Conservation (phyloP, 2,888 invertebrate species). For the Drosophila dives region DNA sequence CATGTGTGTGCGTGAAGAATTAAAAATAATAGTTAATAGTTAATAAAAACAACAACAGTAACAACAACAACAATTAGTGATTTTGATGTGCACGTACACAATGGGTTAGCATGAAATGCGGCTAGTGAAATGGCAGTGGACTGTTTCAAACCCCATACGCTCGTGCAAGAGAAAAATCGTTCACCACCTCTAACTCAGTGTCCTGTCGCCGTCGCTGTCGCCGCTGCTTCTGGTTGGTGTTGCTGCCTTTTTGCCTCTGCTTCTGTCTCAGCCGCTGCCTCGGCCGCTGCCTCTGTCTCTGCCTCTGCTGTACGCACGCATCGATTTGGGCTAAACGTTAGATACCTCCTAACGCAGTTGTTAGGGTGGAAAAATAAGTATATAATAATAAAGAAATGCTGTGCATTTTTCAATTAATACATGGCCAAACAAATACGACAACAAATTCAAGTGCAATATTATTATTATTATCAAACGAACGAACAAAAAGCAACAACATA, state of each 20-base stretch:
- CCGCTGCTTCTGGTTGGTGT: slow-evolving; percentile 54
- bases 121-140: slow-evolving; percentile 46
- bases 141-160: slow-evolving; percentile 52
- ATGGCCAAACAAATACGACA: slow-evolving; percentile 49
- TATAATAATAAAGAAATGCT: slow-evolving; percentile 69
- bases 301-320: slow-evolving; percentile 64
- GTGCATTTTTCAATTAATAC: slow-evolving; percentile 56
- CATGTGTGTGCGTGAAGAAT: slow-evolving; percentile 53
- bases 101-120: slow-evolving; percentile 51
- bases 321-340: slow-evolving; percentile 80
- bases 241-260: slow-evolving; percentile 41
- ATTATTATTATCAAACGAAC: slow-evolving; percentile 50
- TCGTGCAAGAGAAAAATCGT: slow-evolving; percentile 69
- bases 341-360: slow-evolving; percentile 78
- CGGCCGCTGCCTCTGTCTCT: slow-evolving; percentile 50
- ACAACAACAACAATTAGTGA: slow-evolving; percentile 37
- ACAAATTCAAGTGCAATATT: slow-evolving; percentile 60
- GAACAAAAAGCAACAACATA: slow-evolving; percentile 31
- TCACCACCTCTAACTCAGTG: slow-evolving; percentile 64
- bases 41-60: slow-evolving; percentile 30
- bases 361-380: slow-evolving; percentile 73
- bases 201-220: slow-evolving; percentile 49
- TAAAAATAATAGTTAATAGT: slow-evolving; percentile 46
- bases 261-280: slow-evolving; percentile 29
- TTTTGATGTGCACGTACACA: slow-evolving; percentile 35